A percentile compares a stretch with the other conserved stretches of the same genome.
Conservation (phyloP, 2,113 vertebrate species). For the Glareola pratincola region DNA sequence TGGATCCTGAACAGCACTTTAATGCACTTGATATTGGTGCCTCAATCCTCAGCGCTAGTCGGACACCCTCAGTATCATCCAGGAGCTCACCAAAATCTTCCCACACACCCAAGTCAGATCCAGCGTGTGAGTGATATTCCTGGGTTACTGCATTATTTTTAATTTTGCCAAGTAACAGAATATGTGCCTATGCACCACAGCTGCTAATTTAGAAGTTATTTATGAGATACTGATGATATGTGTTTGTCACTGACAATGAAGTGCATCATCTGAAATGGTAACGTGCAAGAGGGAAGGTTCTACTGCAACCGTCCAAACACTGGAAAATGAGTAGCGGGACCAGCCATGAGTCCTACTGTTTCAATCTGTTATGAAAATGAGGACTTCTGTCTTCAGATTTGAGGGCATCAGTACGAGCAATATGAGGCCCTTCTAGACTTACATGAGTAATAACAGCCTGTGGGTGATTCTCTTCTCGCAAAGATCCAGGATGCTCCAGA, state of each 20-base stretch:
- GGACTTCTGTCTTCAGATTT: not conserved
- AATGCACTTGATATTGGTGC: conserved; percentile 66
- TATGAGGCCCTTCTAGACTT: not conserved
- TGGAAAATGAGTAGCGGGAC: not conserved
- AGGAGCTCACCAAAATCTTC: conserved; percentile 78
- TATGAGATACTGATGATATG: fast-evolving
- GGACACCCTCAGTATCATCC: conserved; percentile 74
- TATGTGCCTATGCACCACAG: not conserved
- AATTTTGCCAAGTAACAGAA: not conserved
- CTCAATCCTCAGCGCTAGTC: conserved; percentile 67
- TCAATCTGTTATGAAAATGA: not conserved
- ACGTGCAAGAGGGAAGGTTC: not conserved
- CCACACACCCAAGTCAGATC: conserved; percentile 70
- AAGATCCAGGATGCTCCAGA: not conserved
- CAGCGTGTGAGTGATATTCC: conserved; percentile 70
- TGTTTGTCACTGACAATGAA: not conserved
- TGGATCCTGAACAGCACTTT: conserved; percentile 74
- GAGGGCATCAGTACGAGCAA: not conserved
- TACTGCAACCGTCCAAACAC: not conserved
- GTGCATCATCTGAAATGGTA: not conserved
- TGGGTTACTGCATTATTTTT: not conserved
- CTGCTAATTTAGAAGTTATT: not conserved
- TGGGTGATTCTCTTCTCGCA: not conserved
- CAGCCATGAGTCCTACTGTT: not conserved
- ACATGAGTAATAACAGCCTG: not conserved